Evolutionary conservation across 2,888 invertebrate genomes (phyloP).

Genomic region (Platerodrilus igneus): DNA sequence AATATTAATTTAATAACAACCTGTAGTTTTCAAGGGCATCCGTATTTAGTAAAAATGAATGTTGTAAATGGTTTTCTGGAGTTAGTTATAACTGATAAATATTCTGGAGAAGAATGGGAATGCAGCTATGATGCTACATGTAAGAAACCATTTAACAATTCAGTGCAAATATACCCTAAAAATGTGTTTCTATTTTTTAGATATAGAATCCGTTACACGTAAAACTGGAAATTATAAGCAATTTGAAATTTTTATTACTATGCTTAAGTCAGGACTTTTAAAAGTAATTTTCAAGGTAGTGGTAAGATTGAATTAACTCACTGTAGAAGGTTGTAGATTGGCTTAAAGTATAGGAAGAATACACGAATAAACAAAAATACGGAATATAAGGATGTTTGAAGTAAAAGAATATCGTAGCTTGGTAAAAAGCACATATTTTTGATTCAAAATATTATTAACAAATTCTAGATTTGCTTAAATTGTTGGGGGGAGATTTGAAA

Average conservation of each 20-base stretch:
- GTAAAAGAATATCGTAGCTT: too few relatives aligned
- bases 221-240: slow-evolving; percentile 56
- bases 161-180: background rate
- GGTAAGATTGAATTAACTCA: slow-evolving; percentile 5
- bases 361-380: too few relatives aligned
- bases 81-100: slow-evolving; percentile 51
- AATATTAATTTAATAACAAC: slow-evolving; percentile 47
- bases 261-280: slow-evolving; percentile 53
- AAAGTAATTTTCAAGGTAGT: slow-evolving; percentile 42
- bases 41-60: slow-evolving; percentile 50
- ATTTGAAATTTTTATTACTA: slow-evolving; percentile 52
- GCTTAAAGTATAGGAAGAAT: too few relatives aligned
- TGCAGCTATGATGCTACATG: slow-evolving; percentile 52
- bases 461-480: too few relatives aligned
- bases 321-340: too few relatives aligned
- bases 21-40: slow-evolving; percentile 48
- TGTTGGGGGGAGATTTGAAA: too few relatives aligned
- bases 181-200: slow-evolving; percentile 33
- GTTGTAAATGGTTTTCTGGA: slow-evolving; percentile 47
- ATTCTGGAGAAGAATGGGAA: slow-evolving; percentile 54
- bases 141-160: slow-evolving; percentile 33
- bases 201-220: slow-evolving; percentile 53
- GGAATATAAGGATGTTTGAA: too few relatives aligned
- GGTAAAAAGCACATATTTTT: too few relatives aligned
- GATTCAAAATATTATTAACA: too few relatives aligned